Base-by-base conservation (phyloP, 2,113 vertebrate genomes). In the Tragulus kanchil region DNA sequence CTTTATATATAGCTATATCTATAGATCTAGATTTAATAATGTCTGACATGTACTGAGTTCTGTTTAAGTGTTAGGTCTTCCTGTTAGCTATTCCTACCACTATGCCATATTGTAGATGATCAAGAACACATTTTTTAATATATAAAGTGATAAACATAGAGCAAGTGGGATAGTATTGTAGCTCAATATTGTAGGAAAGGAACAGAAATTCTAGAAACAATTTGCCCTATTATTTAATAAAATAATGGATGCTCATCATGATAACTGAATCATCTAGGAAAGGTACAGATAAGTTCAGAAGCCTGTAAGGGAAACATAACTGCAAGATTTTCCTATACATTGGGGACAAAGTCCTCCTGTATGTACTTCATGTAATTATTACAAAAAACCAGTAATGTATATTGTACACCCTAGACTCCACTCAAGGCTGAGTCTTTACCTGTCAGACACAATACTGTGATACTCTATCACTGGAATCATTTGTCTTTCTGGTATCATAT, bases 201-300 rank as follows among this genome's bases (percentile, higher is more conserved):
- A 56, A 79, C 1, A 75, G n/a, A 84, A 93, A 75, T 36, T 42
- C 4, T 77, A 73, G 48, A 92, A 93, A 85, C 28, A 65, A 54
- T 45, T 65, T 62, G 19, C n/a, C 23, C 59, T 73, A 83, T 16
- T 7, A 1, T 75, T 83, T 82, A 95, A 21, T 82, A 71, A 96
- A 28, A 71, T 64, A 52, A 90, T 17, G 11, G 5, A 15, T 85
- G 73, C 8, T 78, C 14, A 69, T 82, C 52, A 73, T 36, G 36
- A 89, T 58, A 42, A 71, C 13, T 21, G 25, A 89, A 45, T 90
- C 84, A 92, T 42, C 28, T 19, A 94, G 61, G 82, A 93, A 84
- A 79, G n/a, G n/a, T 78, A 82, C 67, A 93, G 64, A 11, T 89
- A 56, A 59, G 54, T 26, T 96, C 48, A 86, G 64, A 90, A 78